Evolutionary conservation across 2,113 vertebrate species (phyloP).

Genomic region (Galbula dea): DNA sequence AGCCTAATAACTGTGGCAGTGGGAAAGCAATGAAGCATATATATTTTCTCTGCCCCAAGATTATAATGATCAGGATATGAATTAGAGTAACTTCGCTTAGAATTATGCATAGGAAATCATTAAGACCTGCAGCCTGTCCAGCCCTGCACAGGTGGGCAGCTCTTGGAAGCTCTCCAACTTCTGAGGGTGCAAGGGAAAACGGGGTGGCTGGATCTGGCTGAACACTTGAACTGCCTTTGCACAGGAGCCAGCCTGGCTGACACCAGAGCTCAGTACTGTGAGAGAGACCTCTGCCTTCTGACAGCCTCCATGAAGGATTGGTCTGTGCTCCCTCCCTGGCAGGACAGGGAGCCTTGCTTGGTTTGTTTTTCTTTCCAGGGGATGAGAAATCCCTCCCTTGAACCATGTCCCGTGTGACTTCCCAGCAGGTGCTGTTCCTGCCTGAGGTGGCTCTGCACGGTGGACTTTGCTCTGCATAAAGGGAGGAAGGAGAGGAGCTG

Average conservation of each 20-base stretch:
- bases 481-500: neutral
- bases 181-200: too few relatives aligned
- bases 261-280: neutral
- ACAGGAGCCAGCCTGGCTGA: neutral
- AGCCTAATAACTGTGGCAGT: neutral
- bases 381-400: neutral
- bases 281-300: neutral
- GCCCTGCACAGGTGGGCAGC: too few relatives aligned
- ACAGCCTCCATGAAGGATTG: neutral
- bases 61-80: too few relatives aligned
- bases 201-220: neutral
- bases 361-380: neutral
- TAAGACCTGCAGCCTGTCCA: neutral
- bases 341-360: neutral
- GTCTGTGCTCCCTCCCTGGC: neutral
- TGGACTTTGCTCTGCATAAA: fast-evolving
- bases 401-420: neutral
- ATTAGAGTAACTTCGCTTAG: neutral
- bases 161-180: too few relatives aligned
- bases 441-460: neutral
- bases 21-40: neutral
- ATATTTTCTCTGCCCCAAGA: too few relatives aligned
- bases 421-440: neutral
- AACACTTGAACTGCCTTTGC: neutral
- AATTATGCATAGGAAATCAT: neutral